Percentiles rank a stretch among this genome's conserved stretches.
These are phyloP conservation scores for Cerastis rubricosa DNA, from an alignment of 2,888 invertebrate genomes.

Conservation along the genomic window DNA sequence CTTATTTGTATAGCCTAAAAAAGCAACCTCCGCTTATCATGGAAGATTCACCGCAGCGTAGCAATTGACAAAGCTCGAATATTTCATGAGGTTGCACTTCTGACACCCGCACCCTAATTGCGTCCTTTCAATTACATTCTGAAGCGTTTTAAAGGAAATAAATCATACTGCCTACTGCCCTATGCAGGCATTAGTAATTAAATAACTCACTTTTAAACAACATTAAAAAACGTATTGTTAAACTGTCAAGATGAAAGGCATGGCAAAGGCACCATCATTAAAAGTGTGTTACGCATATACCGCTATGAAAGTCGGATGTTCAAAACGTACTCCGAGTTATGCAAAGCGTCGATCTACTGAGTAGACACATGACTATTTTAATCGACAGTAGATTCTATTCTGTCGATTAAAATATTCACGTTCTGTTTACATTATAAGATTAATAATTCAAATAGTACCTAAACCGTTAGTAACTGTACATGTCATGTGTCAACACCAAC, in stretches of 20 bases:
- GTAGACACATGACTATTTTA: no score
- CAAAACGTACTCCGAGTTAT: neutral
- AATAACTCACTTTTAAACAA: no score
- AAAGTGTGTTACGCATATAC: neutral
- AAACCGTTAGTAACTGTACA: conserved; percentile 19
- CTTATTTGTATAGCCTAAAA: no score
- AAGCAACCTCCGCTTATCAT: no score
- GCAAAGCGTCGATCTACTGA: neutral
- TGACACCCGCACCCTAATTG: no score
- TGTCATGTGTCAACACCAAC: conserved; percentile 18
- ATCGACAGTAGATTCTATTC: no score
- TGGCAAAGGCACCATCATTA: neutral
- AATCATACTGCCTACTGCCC: no score
- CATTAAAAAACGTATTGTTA: neutral
- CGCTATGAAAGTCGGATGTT: neutral
- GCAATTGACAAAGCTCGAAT: neutral
- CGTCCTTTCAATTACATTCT: no score
- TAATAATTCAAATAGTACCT: conserved; percentile 9
- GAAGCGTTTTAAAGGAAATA: no score
- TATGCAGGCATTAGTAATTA: no score
- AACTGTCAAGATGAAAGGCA: neutral
- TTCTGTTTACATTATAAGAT: conserved; percentile 19
- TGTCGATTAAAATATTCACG: conserved; percentile 3
- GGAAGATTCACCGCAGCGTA: neutral
- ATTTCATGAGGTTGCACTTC: neutral